Evolutionary conservation across 2,113 vertebrate species (phyloP).

Genomic region (Oreochromis niloticus): DNA sequence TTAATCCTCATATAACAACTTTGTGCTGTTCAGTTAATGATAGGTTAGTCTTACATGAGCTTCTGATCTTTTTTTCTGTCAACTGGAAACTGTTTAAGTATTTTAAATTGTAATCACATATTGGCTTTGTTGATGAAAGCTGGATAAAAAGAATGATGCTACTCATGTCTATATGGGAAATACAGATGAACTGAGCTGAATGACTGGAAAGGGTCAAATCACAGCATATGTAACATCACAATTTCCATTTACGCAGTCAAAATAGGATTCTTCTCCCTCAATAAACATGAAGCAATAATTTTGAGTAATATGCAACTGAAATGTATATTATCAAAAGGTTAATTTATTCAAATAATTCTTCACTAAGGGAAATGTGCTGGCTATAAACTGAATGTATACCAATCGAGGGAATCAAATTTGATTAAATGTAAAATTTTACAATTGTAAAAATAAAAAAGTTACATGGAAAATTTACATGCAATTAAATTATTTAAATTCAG

Average conservation of each 20-base stretch:
- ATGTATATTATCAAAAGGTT: not conserved
- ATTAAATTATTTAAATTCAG: not conserved
- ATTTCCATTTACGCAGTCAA: not conserved
- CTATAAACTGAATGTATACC: not conserved
- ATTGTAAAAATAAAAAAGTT: not conserved
- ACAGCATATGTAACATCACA: not conserved
- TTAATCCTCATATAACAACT: not conserved
- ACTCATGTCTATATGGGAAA: not conserved
- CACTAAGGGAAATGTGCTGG: not conserved
- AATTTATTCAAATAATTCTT: not conserved
- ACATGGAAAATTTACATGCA: not conserved
- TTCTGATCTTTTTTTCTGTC: not conserved
- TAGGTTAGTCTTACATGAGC: not conserved
- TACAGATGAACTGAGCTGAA: not conserved
- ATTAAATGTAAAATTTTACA: not conserved
- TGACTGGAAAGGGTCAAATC: not conserved
- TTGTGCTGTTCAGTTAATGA: not conserved
- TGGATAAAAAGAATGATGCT: not conserved
- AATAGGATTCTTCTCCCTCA: not conserved
- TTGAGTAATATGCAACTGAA: not conserved
- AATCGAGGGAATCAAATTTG: not conserved
- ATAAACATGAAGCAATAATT: not conserved
- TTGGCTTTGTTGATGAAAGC: not conserved
- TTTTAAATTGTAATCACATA: not conserved
- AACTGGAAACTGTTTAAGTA: not conserved